A percentile compares a stretch with the other conserved stretches of the same genome.
Conservation (phyloP, 2,113 vertebrate genomes). For the Ammodramus savannarum region DNA sequence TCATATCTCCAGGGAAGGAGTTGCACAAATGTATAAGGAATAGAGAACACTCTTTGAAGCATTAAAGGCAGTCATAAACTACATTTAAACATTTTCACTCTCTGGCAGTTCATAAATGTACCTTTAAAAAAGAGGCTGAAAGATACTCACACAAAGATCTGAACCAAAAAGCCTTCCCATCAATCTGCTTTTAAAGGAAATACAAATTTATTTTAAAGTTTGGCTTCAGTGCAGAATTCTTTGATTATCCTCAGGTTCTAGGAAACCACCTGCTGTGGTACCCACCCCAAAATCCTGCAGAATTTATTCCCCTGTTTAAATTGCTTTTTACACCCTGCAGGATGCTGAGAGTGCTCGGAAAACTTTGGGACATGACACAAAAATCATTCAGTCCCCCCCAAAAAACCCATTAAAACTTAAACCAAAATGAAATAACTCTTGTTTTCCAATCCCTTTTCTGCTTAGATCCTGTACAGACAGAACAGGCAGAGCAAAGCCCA, state of each 20-base stretch:
- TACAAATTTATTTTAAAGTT: neutral
- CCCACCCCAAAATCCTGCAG: neutral
- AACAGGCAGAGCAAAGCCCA: slow-evolving; percentile 78
- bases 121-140: neutral
- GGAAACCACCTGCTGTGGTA: neutral
- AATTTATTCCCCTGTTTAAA: neutral
- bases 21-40: neutral
- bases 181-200: neutral
- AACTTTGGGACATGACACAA: neutral
- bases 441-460: neutral
- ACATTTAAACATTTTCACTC: neutral
- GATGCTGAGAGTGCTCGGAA: neutral
- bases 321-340: neutral
- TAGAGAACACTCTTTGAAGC: neutral
- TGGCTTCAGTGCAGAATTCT: neutral
- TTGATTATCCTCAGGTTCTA: neutral
- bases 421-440: neutral
- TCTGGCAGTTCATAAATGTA: neutral
- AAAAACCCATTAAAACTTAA: neutral
- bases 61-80: neutral
- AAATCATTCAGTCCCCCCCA: neutral
- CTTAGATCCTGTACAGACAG: slow-evolving; percentile 83
- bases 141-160: neutral
- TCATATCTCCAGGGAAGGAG: neutral
- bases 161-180: neutral